Evolutionary conservation across 2,888 invertebrate species (phyloP).

Genomic region (Hemithea aestivaria): DNA sequence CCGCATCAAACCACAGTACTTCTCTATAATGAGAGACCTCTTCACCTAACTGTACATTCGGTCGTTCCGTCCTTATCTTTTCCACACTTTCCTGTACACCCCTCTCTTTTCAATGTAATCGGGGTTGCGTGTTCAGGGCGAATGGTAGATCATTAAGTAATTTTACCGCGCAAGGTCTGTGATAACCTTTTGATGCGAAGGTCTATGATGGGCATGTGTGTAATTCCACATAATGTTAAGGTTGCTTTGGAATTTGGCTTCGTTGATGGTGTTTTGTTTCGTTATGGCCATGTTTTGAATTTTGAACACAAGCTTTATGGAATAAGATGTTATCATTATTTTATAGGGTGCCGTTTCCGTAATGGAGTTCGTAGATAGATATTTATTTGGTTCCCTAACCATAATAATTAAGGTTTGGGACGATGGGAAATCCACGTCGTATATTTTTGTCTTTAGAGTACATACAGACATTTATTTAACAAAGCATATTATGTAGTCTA

Average conservation of each 20-base stretch:
- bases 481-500: no score
- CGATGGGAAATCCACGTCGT: no score
- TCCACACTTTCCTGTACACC: background rate
- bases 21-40: conserved; percentile 23
- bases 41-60: conserved; percentile 9
- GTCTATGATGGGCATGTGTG: conserved; percentile 19
- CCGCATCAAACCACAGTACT: conserved; percentile 26
- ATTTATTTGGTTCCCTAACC: no score
- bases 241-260: background rate
- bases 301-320: no score
- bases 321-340: no score
- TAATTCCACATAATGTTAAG: conserved; percentile 19
- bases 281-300: no score
- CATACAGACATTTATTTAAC: no score
- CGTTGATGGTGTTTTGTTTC: background rate
- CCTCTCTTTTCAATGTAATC: conserved; percentile 24
- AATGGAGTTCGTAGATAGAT: no score
- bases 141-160: conserved; percentile 45
- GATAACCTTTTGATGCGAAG: conserved; percentile 24
- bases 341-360: no score
- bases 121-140: conserved; percentile 32
- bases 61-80: conserved; percentile 6
- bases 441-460: no score
- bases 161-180: conserved; percentile 37
- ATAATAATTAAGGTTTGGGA: no score